phyloP scores from a whole-genome alignment of 92 coral and sea anemone genomes.

The Bergia puertoricense region DNA sequence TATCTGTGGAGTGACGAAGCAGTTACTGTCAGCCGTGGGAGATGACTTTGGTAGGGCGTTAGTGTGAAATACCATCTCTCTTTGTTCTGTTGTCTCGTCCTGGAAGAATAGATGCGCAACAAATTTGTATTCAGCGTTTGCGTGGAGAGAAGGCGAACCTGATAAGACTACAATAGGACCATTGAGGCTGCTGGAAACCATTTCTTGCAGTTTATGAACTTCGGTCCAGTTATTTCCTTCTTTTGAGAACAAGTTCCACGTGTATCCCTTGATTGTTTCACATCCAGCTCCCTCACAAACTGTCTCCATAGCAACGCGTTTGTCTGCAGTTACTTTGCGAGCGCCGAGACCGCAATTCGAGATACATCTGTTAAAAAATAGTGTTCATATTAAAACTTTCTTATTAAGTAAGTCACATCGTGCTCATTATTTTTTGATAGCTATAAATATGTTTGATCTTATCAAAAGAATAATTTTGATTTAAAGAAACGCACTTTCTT shows the following conservation, averaged over 20 bases:
- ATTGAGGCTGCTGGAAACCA: slow-evolving; percentile 53
- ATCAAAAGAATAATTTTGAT: background rate
- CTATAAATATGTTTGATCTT: background rate
- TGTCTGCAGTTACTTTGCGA: slow-evolving; percentile 61
- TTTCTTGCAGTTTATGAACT: slow-evolving; percentile 47
- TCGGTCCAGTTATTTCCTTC: slow-evolving; percentile 47
- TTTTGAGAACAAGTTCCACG: slow-evolving; percentile 58
- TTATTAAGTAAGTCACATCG: too few species aligned
- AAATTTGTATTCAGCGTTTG: slow-evolving; percentile 24
- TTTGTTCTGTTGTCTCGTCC: slow-evolving; percentile 49
- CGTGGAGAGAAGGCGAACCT: slow-evolving; percentile 38
- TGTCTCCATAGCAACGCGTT: slow-evolving; percentile 56
- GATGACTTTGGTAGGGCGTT: slow-evolving; percentile 59
- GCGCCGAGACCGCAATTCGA: slow-evolving; percentile 54
- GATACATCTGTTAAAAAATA: slow-evolving; percentile 58
- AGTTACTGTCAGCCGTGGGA: slow-evolving; percentile 30
- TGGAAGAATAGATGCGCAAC: slow-evolving; percentile 26
- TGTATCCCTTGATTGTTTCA: slow-evolving; percentile 48
- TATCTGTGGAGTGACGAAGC: slow-evolving; percentile 50
- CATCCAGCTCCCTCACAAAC: slow-evolving; percentile 70
- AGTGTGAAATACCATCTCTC: slow-evolving; percentile 44
- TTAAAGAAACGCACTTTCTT: too few species aligned
- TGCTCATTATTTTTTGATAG: background rate
- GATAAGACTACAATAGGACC: slow-evolving; percentile 59
- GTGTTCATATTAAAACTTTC: background rate